Conservation (phyloP, 2,888 invertebrate species). For the Sphecodes monilicornis region DNA sequence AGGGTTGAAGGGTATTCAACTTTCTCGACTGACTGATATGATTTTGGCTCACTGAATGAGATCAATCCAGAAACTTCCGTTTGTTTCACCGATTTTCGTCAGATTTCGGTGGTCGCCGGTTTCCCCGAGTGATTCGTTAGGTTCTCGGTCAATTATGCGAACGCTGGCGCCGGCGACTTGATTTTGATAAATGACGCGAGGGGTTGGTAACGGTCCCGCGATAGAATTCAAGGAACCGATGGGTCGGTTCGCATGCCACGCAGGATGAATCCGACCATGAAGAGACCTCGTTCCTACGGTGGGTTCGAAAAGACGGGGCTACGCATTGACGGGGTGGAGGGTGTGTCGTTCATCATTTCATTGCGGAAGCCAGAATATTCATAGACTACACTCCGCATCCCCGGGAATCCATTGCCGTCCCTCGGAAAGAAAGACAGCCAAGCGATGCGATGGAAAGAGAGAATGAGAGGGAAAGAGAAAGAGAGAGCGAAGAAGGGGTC, state of each 20-base stretch:
- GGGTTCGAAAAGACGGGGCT: slow-evolving; percentile 52
- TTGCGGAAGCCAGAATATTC: slow-evolving; percentile 81
- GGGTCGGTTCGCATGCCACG: slow-evolving; percentile 78
- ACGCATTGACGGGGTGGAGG: slow-evolving; percentile 61
- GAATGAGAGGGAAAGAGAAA: slow-evolving; percentile 31
- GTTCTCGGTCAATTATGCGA: slow-evolving; percentile 65
- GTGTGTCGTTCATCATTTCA: slow-evolving; percentile 81
- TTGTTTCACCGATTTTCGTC: slow-evolving; percentile 17
- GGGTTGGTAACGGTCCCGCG: slow-evolving; percentile 55
- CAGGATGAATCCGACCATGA: slow-evolving; percentile 74
- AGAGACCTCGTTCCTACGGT: slow-evolving; percentile 31
- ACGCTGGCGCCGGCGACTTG: slow-evolving; percentile 69
- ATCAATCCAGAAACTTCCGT: not conserved
- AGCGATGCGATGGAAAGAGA: slow-evolving; percentile 14
- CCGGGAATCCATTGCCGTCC: slow-evolving; percentile 41
- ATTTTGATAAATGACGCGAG: slow-evolving; percentile 79
- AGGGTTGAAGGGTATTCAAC: not conserved
- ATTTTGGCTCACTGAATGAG: not conserved
- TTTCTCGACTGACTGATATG: not conserved
- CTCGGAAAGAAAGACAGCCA: slow-evolving; percentile 58
- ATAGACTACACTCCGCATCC: slow-evolving; percentile 72
- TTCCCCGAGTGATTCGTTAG: slow-evolving; percentile 41
- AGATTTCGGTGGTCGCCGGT: slow-evolving; percentile 19
- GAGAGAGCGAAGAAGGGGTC: slow-evolving; percentile 64
- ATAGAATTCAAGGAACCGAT: slow-evolving; percentile 82